Base-by-base conservation (phyloP, 2,888 invertebrate genomes). In the Dicyrtoma fusca region DNA sequence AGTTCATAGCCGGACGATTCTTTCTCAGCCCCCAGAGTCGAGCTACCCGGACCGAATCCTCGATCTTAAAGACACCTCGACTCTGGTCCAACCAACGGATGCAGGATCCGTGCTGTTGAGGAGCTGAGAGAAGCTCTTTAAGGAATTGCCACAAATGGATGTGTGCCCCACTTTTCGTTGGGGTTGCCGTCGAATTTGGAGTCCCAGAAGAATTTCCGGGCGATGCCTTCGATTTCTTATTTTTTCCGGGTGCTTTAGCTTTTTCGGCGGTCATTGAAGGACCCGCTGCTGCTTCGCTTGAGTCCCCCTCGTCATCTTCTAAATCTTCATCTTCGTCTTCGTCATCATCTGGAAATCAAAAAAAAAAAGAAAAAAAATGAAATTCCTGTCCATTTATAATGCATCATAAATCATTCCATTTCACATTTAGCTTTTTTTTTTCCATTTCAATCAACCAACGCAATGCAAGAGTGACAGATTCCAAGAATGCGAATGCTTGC, bases 71-170 rank as follows among this genome's bases (percentile, higher is more conserved):
- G 55, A 98, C 92, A 73, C 97, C 97, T 84, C 91, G 92, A 55
- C 88, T 88, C 82, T 96, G 89, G 84, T 99, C 97, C 81, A 98
- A 86, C 98, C 99, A 99, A 82, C 97, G 90, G 83, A 99, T 98
- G 83, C 97, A 97, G 4, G 92, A 92, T 13, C 95, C 94, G 84
- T 96, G 94, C 44, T 90, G 85, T 80, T 94, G 92, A 0, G 96
- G 94, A 65, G 94, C 90, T 21, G 92, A 89, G 0, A 99, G 87
- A 17, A 99, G 88, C 84, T 99, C 97, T 84, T 97, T 97, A 69
- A 99, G 87, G 85, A 99, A 99, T 85, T 99, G 97, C 98, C 98
- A 99, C 61, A 99, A 87, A 84, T 99, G 98, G 81, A 98, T 98
- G 84, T 95, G 95, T 0, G 95, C 92, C 77, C 92, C 91, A 47